Conservation (phyloP, 2,888 invertebrate species). For the Helobdella robusta region DNA sequence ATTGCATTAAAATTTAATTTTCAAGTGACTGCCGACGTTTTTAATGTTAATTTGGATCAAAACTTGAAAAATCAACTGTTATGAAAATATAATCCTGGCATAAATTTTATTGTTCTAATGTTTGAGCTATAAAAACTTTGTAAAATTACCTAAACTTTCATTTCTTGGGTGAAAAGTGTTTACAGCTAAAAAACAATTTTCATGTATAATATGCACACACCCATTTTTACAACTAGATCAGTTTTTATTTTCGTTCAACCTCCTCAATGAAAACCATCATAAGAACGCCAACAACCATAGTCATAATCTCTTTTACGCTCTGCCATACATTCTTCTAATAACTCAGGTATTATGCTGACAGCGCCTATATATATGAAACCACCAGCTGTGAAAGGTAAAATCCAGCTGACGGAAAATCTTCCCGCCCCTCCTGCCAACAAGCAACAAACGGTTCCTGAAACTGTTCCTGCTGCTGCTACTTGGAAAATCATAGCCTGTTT, state of each 20-base stretch:
- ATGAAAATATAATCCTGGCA: no score
- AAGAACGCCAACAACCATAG: slow-evolving; percentile 76
- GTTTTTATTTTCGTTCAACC: slow-evolving; percentile 55
- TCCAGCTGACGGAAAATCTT: slow-evolving; percentile 56
- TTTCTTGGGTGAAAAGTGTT: no score
- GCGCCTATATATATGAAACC: slow-evolving; percentile 99
- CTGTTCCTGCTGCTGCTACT: slow-evolving; percentile 80
- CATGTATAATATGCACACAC: no score
- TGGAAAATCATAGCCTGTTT: slow-evolving; percentile 80
- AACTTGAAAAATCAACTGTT: no score
- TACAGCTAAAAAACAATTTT: no score
- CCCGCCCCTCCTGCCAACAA: slow-evolving; percentile 66
- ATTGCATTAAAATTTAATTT: no score
- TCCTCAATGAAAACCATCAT: slow-evolving; percentile 91
- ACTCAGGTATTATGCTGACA: slow-evolving; percentile 93
- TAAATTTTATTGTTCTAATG: no score
- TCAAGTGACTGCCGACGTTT: no score
- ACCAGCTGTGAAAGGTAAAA: slow-evolving; percentile 92
- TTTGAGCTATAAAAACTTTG: no score
- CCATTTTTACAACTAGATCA: no score
- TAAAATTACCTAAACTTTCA: no score
- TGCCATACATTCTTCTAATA: slow-evolving; percentile 82
- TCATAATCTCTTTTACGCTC: slow-evolving; percentile 78
- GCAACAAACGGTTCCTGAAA: slow-evolving; percentile 79
- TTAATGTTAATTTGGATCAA: no score